Conservation (phyloP, 2,113 vertebrate genomes). For the Genyomyrus donnyi region DNA sequence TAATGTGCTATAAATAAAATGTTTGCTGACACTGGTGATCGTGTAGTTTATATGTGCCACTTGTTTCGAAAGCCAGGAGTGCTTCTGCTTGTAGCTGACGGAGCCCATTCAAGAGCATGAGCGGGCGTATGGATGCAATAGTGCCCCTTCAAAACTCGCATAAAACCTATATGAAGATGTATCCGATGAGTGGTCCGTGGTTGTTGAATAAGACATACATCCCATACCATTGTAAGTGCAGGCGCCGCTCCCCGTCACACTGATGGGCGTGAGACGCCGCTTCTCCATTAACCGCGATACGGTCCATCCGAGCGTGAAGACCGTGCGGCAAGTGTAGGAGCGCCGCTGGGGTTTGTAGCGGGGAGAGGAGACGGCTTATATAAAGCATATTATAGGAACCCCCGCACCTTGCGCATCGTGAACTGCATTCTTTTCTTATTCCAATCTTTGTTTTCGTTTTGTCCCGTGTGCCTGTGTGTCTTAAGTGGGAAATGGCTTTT, state of each 20-base stretch:
- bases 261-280: background rate
- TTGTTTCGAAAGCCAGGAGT: background rate
- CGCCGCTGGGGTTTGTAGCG: background rate
- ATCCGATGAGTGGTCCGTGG: background rate
- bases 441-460: background rate
- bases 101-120: background rate
- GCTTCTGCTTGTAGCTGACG: background rate
- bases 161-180: background rate
- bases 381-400: background rate
- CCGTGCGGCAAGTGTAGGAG: background rate
- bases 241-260: background rate
- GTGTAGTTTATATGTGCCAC: background rate
- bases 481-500: constrained; percentile 39
- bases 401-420: background rate
- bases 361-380: background rate
- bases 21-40: background rate
- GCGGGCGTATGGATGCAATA: background rate
- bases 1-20: background rate
- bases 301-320: background rate
- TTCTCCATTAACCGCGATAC: background rate
- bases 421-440: background rate
- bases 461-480: background rate
- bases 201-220: background rate
- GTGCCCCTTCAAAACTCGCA: background rate
- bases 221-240: background rate